phyloP scores from a whole-genome alignment of 2,797 vertebrate genomes.

The Hemitrygon akajei region DNA sequence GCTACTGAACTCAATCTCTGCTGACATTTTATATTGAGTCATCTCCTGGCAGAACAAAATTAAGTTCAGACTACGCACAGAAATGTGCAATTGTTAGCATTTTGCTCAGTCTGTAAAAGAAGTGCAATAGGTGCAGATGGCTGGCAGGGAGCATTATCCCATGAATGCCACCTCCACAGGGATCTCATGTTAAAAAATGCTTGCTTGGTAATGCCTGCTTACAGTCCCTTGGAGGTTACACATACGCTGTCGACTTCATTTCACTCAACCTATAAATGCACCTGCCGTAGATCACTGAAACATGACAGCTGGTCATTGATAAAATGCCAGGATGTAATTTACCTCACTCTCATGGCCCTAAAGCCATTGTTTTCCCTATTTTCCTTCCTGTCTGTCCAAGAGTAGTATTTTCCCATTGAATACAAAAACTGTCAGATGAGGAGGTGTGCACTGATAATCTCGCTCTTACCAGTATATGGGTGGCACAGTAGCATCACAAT shows the following conservation, averaged over 20 bases:
- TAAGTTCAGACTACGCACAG: not conserved
- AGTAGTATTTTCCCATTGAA: not conserved
- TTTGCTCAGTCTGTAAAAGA: not conserved
- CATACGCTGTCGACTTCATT: not conserved
- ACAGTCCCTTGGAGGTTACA: not conserved
- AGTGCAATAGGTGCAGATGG: not conserved
- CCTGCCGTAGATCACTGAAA: not conserved
- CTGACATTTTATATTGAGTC: not conserved
- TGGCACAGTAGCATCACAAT: too few species aligned
- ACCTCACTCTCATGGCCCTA: not conserved
- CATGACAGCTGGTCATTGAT: conserved; percentile 14
- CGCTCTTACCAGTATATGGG: not conserved
- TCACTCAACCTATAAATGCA: not conserved
- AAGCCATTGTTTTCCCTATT: not conserved
- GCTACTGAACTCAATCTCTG: not conserved
- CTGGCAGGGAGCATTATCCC: not conserved
- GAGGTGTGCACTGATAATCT: not conserved
- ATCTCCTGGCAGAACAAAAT: not conserved
- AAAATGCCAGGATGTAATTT: not conserved
- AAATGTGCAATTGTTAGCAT: not conserved
- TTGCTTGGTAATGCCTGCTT: not conserved
- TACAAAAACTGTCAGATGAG: not conserved
- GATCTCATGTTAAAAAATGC: not conserved
- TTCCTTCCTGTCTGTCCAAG: not conserved
- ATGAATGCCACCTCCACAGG: not conserved